A percentile compares a stretch with the other conserved stretches of the same genome.
phyloP scores from a whole-genome alignment of 2,113 vertebrate genomes.

The Oncorhynchus mykiss region DNA sequence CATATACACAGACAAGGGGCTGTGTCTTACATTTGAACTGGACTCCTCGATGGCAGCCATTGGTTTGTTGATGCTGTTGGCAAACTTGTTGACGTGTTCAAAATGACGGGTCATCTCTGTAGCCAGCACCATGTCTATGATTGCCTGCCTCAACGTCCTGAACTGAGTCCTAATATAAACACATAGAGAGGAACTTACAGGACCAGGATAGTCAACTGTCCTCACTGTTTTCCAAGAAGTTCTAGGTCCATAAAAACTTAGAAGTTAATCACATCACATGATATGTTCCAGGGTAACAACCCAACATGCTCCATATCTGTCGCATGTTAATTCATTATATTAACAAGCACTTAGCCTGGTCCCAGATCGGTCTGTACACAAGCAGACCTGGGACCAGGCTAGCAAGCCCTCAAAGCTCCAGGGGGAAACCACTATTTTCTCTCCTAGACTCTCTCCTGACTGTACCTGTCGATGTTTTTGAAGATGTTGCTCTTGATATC shows the following conservation, averaged over 20 bases:
- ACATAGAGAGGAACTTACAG: not conserved
- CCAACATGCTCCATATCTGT: no score
- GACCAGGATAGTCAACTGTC: not conserved
- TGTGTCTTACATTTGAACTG: slow-evolving; percentile 65
- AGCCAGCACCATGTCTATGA: slow-evolving; percentile 97
- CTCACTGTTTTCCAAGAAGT: not conserved
- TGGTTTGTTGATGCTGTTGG: slow-evolving; percentile 96
- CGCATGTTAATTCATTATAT: no score
- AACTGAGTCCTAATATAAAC: slow-evolving; percentile 83
- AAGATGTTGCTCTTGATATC: slow-evolving; percentile 95
- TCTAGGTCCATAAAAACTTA: no score
- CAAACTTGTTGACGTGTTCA: slow-evolving; percentile 96
- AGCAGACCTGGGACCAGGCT: no score
- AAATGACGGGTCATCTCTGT: slow-evolving; percentile 98
- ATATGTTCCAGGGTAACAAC: no score
- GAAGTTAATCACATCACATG: no score
- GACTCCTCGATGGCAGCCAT: slow-evolving; percentile 83
- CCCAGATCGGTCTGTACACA: no score
- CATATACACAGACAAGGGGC: not conserved
- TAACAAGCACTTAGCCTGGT: no score
- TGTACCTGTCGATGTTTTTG: slow-evolving; percentile 83
- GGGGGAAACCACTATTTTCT: no score
- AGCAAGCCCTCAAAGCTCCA: no score
- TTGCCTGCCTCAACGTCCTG: slow-evolving; percentile 87
- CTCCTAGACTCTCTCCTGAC: no score